Base-by-base conservation (phyloP, 2,888 invertebrate species). In the Ichneumoninae sp. region DNA sequence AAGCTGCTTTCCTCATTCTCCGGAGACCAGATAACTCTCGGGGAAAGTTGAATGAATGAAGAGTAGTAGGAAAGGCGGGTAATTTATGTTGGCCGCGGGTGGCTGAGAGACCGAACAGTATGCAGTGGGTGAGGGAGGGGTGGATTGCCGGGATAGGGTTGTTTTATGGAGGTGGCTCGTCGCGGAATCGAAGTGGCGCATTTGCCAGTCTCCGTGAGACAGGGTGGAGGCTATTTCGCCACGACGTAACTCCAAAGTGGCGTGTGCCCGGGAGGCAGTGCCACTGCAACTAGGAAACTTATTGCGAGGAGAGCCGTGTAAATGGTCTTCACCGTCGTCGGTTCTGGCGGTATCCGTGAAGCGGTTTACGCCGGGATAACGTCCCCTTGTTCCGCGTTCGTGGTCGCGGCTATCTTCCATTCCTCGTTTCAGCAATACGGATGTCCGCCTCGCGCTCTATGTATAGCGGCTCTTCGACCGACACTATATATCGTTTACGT, bases 171-270 rank as follows among this genome's bases (percentile, higher is more conserved):
- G 65, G 57, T 70, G 47, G 68, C 66, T 70, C 68, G 66, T 82
- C 72, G 60, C 60, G 66, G 70, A 66, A 82, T 84, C 82, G 77
- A 81, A 78, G 80, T 81, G 54, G 82, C 75, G 47, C 82, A 82
- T 82, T 82, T 68, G 70, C 79, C 76, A 72, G 82, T 65, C 78
- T 62, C 50, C 65, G 79, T 33, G 82, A 84, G 70, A 82, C 44
- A 47, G 16, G 78, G 30, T 26, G 74, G 57, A 75, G 72, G 76
- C 79, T 50, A 83, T 83, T 85, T 80, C 66, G 40, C 65, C 71
- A 36, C 66, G 66, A 71, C 75, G 75, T 85, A 79, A 85, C 84
- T 85, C 75, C 50, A 80, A 80, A 85, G 83, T 83, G 66, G 79
- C 75, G 74, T 69, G 30, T 47, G 50, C 44, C 66, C 75, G 47